Conservation (phyloP, 1,140 invertebrate genomes). For the Mizuhopecten yessoensis region DNA sequence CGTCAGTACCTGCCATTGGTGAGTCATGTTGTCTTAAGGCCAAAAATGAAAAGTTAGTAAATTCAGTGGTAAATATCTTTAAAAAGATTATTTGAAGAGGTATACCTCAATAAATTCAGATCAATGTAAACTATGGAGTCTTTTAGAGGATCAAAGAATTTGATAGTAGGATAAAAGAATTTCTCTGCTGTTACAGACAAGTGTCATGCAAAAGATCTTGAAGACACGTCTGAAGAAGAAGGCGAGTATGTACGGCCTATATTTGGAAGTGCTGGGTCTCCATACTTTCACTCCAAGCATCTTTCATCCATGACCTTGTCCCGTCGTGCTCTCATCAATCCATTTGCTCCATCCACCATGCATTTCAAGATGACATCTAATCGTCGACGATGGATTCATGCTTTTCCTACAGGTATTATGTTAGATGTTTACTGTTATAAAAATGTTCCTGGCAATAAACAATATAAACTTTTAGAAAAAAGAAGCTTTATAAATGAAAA, state of each 20-base stretch:
- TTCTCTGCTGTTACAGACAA: conserved; percentile 66
- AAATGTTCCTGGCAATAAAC: background rate
- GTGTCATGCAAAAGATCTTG: conserved; percentile 62
- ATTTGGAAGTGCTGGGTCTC: conserved; percentile 80
- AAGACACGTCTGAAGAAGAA: conserved; percentile 74
- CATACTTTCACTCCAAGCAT: conserved; percentile 73
- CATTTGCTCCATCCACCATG: conserved; percentile 98
- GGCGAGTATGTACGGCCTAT: conserved; percentile 68
- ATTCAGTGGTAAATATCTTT: too few relatives aligned
- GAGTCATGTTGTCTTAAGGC: background rate
- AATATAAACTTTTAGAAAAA: too few relatives aligned
- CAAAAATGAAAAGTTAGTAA: too few relatives aligned
- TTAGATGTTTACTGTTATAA: background rate
- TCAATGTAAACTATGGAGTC: too few relatives aligned
- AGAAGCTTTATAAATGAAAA: too few relatives aligned
- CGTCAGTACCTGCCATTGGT: conserved; percentile 58
- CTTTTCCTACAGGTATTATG: conserved; percentile 94
- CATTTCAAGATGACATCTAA: conserved; percentile 98
- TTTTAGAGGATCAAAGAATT: too few relatives aligned
- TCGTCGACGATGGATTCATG: conserved; percentile 98
- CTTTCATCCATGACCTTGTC: conserved; percentile 58
- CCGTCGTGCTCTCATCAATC: conserved; percentile 89
- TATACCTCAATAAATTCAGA: too few relatives aligned
- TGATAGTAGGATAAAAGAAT: too few relatives aligned
- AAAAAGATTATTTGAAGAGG: too few relatives aligned